phyloP scores from a whole-genome alignment of 2,888 invertebrate species.

The Hydrotaea diabolus region DNA sequence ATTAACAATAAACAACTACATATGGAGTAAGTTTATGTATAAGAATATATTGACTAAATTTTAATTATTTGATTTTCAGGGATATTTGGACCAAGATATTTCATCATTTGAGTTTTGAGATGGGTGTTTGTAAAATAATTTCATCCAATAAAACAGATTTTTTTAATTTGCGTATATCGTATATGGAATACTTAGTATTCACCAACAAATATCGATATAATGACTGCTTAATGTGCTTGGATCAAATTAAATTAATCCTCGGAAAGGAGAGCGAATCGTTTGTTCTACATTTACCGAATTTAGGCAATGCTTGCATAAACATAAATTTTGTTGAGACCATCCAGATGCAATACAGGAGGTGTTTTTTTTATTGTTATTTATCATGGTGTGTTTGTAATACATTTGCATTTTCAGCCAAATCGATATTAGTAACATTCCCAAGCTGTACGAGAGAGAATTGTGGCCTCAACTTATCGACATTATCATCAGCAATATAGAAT shows the following conservation, averaged over 20 bases:
- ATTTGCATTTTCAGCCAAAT: slow-evolving; percentile 63
- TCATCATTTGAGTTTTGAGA: slow-evolving; percentile 46
- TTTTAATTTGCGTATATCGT: slow-evolving; percentile 54
- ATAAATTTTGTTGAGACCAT: slow-evolving; percentile 29
- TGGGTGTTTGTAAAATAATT: slow-evolving; percentile 31
- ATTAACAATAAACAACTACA: neutral
- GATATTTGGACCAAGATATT: slow-evolving; percentile 48
- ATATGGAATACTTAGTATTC: slow-evolving; percentile 55
- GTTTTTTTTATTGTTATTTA: no score
- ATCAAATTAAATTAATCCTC: slow-evolving; percentile 39
- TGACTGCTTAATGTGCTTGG: slow-evolving; percentile 52
- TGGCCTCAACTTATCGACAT: slow-evolving; percentile 62
- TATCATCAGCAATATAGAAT: slow-evolving; percentile 59
- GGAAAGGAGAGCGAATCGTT: neutral
- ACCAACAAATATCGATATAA: slow-evolving; percentile 38
- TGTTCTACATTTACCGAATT: slow-evolving; percentile 59
- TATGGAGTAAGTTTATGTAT: no score
- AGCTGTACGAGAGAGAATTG: slow-evolving; percentile 58
- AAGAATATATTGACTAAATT: no score
- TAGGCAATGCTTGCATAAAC: slow-evolving; percentile 45
- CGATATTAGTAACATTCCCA: slow-evolving; percentile 61
- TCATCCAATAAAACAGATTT: neutral
- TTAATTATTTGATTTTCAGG: no score
- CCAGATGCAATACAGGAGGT: slow-evolving; percentile 26
- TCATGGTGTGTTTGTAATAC: no score